Evolutionary conservation across 1,140 invertebrate species (phyloP).

Genomic region (Eupeodes corollae): DNA sequence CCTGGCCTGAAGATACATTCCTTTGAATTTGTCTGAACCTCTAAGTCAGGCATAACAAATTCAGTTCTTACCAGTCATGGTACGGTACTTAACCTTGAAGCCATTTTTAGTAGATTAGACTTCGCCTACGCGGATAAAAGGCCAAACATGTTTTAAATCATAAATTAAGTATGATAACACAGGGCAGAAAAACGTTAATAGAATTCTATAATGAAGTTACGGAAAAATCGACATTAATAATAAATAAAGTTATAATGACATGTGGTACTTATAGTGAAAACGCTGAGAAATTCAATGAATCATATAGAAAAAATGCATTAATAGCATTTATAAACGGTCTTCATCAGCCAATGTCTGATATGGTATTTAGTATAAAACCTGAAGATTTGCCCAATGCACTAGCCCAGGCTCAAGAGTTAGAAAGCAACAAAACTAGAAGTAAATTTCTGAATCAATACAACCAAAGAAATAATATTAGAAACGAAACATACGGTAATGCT

Average conservation of each 20-base stretch:
- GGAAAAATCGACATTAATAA: slow-evolving; percentile 9
- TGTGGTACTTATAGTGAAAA: slow-evolving; percentile 3
- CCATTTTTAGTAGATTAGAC: slow-evolving; percentile 1
- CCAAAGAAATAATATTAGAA: too few relatives aligned
- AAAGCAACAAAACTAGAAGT: slow-evolving; percentile 4
- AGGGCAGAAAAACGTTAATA: too few relatives aligned
- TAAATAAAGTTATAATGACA: slow-evolving; percentile 14
- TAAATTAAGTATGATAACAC: too few relatives aligned
- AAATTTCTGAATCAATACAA: too few relatives aligned
- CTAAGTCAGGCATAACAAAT: too few relatives aligned
- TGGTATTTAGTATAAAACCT: slow-evolving; percentile 7
- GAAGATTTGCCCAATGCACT: slow-evolving; percentile 11
- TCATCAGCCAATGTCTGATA: slow-evolving; percentile 4
- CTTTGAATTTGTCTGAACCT: too few relatives aligned
- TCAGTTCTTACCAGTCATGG: too few relatives aligned
- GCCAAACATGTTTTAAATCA: too few relatives aligned
- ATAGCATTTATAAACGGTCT: slow-evolving; percentile 8
- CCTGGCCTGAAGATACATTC: too few relatives aligned
- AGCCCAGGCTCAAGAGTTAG: slow-evolving; percentile 12
- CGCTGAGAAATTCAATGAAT: slow-evolving; percentile 1
- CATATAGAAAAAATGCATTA: slow-evolving; percentile 7
- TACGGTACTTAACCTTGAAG: slow-evolving; percentile 1
- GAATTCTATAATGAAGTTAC: slow-evolving; percentile 7
- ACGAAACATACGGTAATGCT: too few relatives aligned
- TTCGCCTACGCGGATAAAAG: neutral